Evolutionary conservation across 2,888 invertebrate genomes (phyloP).

Genomic region (Linhomoeus sp.): DNA sequence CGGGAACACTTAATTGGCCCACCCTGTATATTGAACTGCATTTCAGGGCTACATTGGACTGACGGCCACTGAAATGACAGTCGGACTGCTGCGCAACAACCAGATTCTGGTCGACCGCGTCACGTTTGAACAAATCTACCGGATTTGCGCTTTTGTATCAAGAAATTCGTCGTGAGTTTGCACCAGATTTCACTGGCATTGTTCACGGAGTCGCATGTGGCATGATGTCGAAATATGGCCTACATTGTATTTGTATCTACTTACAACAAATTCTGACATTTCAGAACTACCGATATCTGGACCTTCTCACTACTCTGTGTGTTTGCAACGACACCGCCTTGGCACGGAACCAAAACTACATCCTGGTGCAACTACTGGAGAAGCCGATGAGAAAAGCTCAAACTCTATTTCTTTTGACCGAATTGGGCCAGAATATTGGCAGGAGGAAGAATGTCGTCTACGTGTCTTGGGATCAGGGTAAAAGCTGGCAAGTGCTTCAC

Average conservation of each 20-base stretch:
- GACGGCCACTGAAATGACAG: constrained; percentile 1
- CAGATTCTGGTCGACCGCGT: neutral
- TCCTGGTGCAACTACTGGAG: neutral
- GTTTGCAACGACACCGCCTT: neutral
- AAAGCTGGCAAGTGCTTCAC: constrained; percentile 20
- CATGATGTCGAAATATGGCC: too few relatives aligned
- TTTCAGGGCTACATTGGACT: constrained; percentile 1
- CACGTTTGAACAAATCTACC: neutral
- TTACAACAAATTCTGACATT: neutral
- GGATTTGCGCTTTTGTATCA: neutral
- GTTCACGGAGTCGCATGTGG: too few relatives aligned
- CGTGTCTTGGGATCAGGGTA: constrained; percentile 23
- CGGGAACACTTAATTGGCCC: too few relatives aligned
- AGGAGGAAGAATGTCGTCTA: constrained; percentile 23
- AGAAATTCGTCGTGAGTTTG: neutral
- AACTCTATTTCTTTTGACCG: neutral
- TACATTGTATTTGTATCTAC: too few relatives aligned
- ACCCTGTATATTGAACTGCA: too few relatives aligned
- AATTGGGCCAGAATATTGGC: constrained; percentile 7
- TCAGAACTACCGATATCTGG: constrained; percentile 3
- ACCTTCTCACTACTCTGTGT: constrained; percentile 1
- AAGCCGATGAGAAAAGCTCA: neutral
- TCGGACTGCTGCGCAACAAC: constrained; percentile 4
- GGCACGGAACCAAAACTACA: constrained; percentile 1
- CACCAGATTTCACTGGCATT: too few relatives aligned